Evolutionary conservation across 2,113 vertebrate species (phyloP).

Genomic region (Oophaga pumilio): DNA sequence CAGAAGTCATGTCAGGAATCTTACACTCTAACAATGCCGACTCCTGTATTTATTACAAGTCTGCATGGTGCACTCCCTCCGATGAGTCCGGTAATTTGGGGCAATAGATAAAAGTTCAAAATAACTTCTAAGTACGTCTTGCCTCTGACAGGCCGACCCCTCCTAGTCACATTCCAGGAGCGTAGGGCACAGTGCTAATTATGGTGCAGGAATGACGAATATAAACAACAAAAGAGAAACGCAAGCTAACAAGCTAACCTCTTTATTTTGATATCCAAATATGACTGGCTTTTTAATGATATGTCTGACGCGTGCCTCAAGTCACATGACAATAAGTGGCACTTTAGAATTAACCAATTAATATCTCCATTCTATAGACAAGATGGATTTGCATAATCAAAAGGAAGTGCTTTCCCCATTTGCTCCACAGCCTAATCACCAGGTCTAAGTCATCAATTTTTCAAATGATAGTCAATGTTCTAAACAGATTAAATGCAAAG

Average conservation of each 20-base stretch:
- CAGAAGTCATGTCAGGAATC: slow-evolving; percentile 44
- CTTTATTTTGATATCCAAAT: slow-evolving; percentile 57
- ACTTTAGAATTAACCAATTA: not conserved
- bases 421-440: not conserved
- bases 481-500: too few species aligned
- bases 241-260: slow-evolving; percentile 52
- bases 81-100: slow-evolving; percentile 46
- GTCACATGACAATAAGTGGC: slow-evolving; percentile 34
- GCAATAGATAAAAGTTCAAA: slow-evolving; percentile 49
- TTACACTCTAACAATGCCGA: slow-evolving; percentile 48
- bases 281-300: slow-evolving; percentile 50
- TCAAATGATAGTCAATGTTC: not conserved
- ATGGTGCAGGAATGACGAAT: slow-evolving; percentile 53
- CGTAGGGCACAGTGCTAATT: slow-evolving; percentile 47
- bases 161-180: slow-evolving; percentile 53
- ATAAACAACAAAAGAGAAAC: slow-evolving; percentile 53
- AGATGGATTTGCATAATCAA: not conserved
- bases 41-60: slow-evolving; percentile 41
- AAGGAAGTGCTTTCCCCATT: not conserved
- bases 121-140: slow-evolving; percentile 55
- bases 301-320: slow-evolving; percentile 33
- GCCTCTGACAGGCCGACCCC: slow-evolving; percentile 43
- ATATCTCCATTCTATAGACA: not conserved
- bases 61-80: slow-evolving; percentile 46
- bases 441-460: not conserved